Percentiles rank a stretch among this genome's conserved stretches.
Evolutionary conservation across 2,113 vertebrate species (phyloP).

Genomic region (Vanacampus margaritifer): DNA sequence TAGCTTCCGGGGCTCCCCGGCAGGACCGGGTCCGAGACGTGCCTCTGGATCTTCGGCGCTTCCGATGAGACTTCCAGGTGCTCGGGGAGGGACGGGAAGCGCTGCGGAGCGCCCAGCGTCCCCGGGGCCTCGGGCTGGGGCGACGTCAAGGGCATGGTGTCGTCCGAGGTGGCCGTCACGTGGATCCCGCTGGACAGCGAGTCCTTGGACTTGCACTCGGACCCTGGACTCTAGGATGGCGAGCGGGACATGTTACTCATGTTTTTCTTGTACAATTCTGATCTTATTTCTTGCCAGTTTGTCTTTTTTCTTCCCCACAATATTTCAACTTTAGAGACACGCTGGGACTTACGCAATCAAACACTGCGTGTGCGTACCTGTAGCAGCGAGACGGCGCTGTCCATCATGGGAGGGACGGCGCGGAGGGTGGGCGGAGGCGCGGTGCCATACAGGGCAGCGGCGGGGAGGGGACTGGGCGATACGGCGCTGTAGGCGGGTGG

Average conservation of each 20-base stretch:
- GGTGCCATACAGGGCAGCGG: slow-evolving; percentile 71
- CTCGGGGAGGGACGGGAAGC: slow-evolving; percentile 88
- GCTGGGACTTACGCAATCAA: neutral
- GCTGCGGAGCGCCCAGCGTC: slow-evolving; percentile 70
- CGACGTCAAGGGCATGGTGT: slow-evolving; percentile 56
- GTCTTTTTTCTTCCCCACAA: too few species aligned
- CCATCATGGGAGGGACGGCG: slow-evolving; percentile 45
- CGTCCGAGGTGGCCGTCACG: slow-evolving; percentile 65
- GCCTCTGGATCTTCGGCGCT: slow-evolving; percentile 82
- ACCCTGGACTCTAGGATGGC: slow-evolving; percentile 70
- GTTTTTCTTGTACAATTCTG: neutral
- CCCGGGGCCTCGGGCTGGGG: slow-evolving; percentile 52
- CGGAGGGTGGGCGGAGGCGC: slow-evolving; percentile 60
- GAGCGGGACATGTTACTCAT: neutral
- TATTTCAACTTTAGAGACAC: neutral
- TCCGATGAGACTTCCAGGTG: slow-evolving; percentile 74
- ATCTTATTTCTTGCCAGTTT: too few species aligned
- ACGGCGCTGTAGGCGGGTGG: slow-evolving; percentile 81
- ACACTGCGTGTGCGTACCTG: slow-evolving; percentile 64
- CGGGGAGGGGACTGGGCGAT: slow-evolving; percentile 68
- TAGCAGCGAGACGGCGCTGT: slow-evolving; percentile 46
- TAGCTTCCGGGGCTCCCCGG: slow-evolving; percentile 84
- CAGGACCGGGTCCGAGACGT: slow-evolving; percentile 83
- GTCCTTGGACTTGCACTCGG: slow-evolving; percentile 73
- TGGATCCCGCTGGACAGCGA: slow-evolving; percentile 74